These are phyloP conservation scores for Elymnias hypermnestra DNA, from an alignment of 1,140 invertebrate species.

Conservation along the genomic window DNA sequence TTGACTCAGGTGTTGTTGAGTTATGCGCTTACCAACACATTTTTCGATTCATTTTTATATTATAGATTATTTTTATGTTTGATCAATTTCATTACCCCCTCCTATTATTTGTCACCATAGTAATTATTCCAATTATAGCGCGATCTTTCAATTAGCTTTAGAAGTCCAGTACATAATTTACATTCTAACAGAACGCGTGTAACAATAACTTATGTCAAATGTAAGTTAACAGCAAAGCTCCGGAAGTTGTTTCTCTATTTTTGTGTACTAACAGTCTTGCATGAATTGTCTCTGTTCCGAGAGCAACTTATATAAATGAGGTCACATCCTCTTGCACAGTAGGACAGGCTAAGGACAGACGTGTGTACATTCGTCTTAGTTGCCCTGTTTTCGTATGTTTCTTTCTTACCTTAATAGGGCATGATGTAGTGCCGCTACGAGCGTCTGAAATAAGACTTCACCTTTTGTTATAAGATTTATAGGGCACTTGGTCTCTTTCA, in stretches of 20 bases:
- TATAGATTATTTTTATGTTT: too few relatives aligned
- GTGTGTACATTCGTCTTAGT: not conserved
- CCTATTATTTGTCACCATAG: too few relatives aligned
- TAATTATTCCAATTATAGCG: too few relatives aligned
- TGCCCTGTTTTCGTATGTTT: constrained; percentile 2
- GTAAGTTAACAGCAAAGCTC: too few relatives aligned
- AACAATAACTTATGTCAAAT: too few relatives aligned
- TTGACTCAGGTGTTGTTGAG: too few relatives aligned
- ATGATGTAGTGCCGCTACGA: not conserved
- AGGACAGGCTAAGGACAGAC: constrained; percentile 1
- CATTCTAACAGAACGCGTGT: too few relatives aligned
- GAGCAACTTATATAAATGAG: constrained; percentile 3
- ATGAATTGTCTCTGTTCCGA: not conserved
- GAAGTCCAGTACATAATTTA: too few relatives aligned
- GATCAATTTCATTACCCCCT: too few relatives aligned
- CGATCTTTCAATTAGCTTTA: too few relatives aligned
- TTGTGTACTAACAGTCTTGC: not conserved
- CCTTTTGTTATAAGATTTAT: constrained; percentile 1
- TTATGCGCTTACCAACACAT: too few relatives aligned
- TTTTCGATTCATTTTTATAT: too few relatives aligned
- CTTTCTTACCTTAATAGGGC: constrained; percentile 2
- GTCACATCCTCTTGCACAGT: constrained; percentile 1
- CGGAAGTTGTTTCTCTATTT: not conserved
- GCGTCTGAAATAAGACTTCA: not conserved
- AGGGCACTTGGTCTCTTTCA: not conserved